Percentiles rank a stretch among this genome's conserved stretches.
phyloP scores from a whole-genome alignment of 2,113 vertebrate species.

The rat (Rattus norvegicus) region DNA sequence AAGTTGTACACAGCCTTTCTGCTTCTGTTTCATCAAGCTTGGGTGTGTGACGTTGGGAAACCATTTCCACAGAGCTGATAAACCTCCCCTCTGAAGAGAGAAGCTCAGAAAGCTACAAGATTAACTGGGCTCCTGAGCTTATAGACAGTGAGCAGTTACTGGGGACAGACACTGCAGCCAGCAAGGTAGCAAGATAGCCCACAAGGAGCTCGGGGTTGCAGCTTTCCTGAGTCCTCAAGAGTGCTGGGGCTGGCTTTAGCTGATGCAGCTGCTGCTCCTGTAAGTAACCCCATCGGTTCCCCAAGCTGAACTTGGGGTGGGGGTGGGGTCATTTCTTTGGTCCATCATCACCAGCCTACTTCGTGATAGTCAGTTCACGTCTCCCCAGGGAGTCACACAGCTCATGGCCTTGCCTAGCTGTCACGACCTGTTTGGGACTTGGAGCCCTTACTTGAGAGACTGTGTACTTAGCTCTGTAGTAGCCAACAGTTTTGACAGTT shows the following conservation, averaged over 20 bases:
- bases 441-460: not conserved
- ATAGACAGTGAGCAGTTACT: not conserved
- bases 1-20: not conserved
- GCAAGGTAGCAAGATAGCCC: no score
- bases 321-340: not conserved
- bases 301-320: not conserved
- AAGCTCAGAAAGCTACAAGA: not conserved
- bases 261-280: not conserved
- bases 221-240: not conserved
- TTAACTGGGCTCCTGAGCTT: no score
- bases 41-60: not conserved
- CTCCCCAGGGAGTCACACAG: not conserved
- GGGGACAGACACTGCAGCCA: not conserved
- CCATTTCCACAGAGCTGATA: not conserved
- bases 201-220: no score
- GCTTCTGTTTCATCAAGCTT: not conserved
- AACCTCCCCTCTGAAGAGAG: not conserved
- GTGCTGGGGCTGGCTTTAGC: not conserved
- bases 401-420: not conserved
- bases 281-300: not conserved
- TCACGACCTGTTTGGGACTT: slow-evolving; percentile 11
- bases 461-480: not conserved
- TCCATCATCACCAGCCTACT: not conserved
- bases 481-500: not conserved
- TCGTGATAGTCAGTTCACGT: not conserved